phyloP scores from a whole-genome alignment of 1,140 invertebrate species.

The Wiebesia pumilae region DNA sequence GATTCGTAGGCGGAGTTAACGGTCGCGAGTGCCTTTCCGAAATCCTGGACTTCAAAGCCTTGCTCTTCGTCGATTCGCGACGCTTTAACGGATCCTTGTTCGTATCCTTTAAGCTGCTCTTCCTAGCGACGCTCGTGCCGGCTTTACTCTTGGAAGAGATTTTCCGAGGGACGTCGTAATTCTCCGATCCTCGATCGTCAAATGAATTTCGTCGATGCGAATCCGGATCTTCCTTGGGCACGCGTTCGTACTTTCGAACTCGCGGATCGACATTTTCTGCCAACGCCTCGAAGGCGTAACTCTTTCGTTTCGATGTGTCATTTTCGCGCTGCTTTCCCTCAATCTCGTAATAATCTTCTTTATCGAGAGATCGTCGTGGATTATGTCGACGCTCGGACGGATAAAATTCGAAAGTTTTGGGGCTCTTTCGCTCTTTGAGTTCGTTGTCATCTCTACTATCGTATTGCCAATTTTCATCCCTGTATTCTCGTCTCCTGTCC shows the following conservation, averaged over 20 bases:
- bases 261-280: constrained; percentile 60
- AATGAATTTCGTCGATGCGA: constrained; percentile 51
- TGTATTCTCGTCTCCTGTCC: neutral
- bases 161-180: constrained; percentile 17
- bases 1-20: constrained; percentile 62
- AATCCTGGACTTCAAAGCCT: constrained; percentile 26
- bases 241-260: constrained; percentile 61
- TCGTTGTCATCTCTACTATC: neutral
- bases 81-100: constrained; percentile 50
- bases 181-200: constrained; percentile 45
- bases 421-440: neutral
- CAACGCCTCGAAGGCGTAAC: constrained; percentile 55
- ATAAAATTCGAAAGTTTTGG: neutral
- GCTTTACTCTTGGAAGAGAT: constrained; percentile 44
- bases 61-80: constrained; percentile 33
- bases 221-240: constrained; percentile 38
- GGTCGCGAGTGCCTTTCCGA: constrained; percentile 65
- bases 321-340: constrained; percentile 52
- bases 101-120: constrained; percentile 39
- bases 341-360: constrained; percentile 20
- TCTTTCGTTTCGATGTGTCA: constrained; percentile 55
- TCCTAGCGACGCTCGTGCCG: constrained; percentile 13
- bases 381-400: neutral
- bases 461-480: constrained; percentile 18
- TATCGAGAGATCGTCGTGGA: neutral